Percentiles rank a stretch among this genome's conserved stretches.
Conservation (phyloP, 2,888 invertebrate species). For the Cephus rjabovi region DNA sequence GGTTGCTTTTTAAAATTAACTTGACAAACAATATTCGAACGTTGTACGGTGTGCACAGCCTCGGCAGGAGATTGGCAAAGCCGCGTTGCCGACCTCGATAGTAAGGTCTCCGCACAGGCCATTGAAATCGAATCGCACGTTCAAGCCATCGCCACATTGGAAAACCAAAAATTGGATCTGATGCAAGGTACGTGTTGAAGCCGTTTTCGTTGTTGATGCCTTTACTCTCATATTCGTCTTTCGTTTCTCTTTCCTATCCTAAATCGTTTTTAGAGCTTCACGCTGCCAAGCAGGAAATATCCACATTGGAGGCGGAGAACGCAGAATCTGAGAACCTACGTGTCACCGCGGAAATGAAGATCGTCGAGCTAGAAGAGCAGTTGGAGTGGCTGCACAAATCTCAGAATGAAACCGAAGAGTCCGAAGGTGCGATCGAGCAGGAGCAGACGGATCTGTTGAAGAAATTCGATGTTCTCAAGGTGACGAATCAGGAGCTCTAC, state of each 20-base stretch:
- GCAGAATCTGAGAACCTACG: constrained; percentile 75
- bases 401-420: constrained; percentile 64
- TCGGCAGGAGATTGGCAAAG: constrained; percentile 59
- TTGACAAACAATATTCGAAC: constrained; percentile 45
- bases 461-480: constrained; percentile 45
- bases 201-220: neutral
- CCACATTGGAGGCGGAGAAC: constrained; percentile 73
- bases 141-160: constrained; percentile 72
- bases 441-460: constrained; percentile 46
- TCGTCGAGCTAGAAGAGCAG: constrained; percentile 84
- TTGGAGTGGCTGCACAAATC: constrained; percentile 68
- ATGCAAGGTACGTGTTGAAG: constrained; percentile 69
- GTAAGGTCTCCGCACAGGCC: constrained; percentile 55
- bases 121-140: constrained; percentile 69
- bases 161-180: constrained; percentile 77
- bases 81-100: constrained; percentile 58
- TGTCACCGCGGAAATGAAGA: constrained; percentile 83
- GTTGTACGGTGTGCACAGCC: constrained; percentile 59
- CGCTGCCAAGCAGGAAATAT: constrained; percentile 73
- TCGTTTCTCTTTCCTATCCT: neutral
- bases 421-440: constrained; percentile 65
- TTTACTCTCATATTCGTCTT: too few relatives aligned
- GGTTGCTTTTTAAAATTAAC: constrained; percentile 20
- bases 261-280: constrained; percentile 56
- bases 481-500: constrained; percentile 43